Evolutionary conservation across 2,888 invertebrate species (phyloP).

Genomic region (Sicus ferrugineus): DNA sequence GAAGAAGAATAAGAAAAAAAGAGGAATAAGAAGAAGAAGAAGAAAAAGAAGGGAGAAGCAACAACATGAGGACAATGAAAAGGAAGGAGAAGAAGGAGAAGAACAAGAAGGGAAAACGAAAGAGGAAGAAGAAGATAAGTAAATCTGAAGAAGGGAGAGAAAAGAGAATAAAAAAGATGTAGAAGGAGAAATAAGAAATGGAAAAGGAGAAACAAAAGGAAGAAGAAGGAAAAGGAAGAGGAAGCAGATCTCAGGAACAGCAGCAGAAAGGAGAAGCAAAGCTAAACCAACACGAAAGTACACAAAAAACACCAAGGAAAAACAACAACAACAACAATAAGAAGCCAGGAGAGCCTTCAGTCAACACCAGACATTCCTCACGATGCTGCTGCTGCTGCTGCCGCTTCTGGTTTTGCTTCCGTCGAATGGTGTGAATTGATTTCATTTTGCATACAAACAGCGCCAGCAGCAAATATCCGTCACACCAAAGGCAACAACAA

Average conservation of each 20-base stretch:
- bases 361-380: no score
- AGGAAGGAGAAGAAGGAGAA: not conserved
- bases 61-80: no score
- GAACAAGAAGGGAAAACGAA: slow-evolving; percentile 28
- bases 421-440: slow-evolving; percentile 31
- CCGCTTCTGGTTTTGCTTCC: no score
- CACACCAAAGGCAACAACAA: not conserved
- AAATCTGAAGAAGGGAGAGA: not conserved
- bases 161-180: not conserved
- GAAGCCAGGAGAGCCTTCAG: no score
- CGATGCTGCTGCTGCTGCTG: no score
- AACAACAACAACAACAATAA: no score
- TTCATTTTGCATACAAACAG: slow-evolving; percentile 25
- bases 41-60: not conserved
- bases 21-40: not conserved
- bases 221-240: not conserved
- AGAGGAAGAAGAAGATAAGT: not conserved
- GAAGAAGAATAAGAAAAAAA: not conserved
- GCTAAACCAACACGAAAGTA: not conserved
- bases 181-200: not conserved
- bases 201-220: not conserved
- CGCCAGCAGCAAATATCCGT: no score
- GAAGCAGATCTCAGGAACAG: not conserved
- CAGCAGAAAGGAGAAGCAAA: not conserved
- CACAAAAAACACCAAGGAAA: no score